phyloP scores from a whole-genome alignment of 2,888 invertebrate genomes.

The Polydrusus tereticollis region DNA sequence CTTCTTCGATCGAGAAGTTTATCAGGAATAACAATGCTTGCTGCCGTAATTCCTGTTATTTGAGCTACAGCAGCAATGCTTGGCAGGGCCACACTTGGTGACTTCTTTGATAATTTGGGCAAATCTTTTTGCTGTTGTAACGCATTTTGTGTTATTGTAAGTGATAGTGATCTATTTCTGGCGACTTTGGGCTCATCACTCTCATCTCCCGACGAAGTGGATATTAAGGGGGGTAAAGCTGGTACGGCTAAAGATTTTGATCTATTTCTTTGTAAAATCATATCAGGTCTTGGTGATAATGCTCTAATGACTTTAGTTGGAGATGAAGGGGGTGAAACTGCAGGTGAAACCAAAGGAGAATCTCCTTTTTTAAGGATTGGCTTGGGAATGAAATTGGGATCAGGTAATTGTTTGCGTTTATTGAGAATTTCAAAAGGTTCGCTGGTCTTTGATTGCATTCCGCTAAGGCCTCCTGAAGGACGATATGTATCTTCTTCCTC shows the following conservation, averaged over 20 bases:
- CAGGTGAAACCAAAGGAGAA: constrained; percentile 51
- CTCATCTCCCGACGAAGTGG: constrained; percentile 42
- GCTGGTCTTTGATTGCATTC: constrained; percentile 67
- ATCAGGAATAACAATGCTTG: constrained; percentile 62
- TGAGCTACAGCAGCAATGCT: constrained; percentile 57
- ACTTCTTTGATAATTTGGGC: constrained; percentile 7
- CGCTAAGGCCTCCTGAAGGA: constrained; percentile 69
- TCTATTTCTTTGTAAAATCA: constrained; percentile 47
- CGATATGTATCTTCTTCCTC: constrained; percentile 79
- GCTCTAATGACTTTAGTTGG: constrained; percentile 49
- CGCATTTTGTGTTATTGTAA: constrained; percentile 50
- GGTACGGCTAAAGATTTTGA: constrained; percentile 49
- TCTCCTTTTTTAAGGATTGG: constrained; percentile 77
- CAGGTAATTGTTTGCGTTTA: constrained; percentile 75
- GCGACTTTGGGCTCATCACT: constrained; percentile 25
- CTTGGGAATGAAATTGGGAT: constrained; percentile 81
- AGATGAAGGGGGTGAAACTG: constrained; percentile 26
- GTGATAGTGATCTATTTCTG: constrained; percentile 54
- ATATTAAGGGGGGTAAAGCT: constrained; percentile 38
- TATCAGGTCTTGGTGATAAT: constrained; percentile 48
- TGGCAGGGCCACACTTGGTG: constrained; percentile 38
- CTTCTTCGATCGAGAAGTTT: constrained; percentile 63
- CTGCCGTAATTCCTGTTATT: constrained; percentile 62
- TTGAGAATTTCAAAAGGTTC: constrained; percentile 73
- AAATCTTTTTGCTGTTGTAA: constrained; percentile 1